phyloP scores from a whole-genome alignment of 2,113 vertebrate species.

The Rhipidura dahli region DNA sequence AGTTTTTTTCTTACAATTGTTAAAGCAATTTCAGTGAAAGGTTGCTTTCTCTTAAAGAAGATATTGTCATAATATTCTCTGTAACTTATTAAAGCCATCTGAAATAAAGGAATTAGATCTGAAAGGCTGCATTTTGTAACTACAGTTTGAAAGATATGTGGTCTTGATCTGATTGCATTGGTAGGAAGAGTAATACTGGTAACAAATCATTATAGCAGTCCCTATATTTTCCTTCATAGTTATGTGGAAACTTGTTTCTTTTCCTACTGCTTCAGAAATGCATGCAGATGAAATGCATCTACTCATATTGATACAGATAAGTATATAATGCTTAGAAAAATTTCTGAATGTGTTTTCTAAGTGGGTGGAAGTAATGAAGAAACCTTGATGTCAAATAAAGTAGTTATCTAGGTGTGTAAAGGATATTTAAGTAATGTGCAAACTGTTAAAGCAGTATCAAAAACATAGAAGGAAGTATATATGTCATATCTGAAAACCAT shows the following conservation, averaged over 20 bases:
- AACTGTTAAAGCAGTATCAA: neutral
- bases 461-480: neutral
- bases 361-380: neutral
- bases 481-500: neutral
- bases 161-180: neutral
- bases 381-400: neutral
- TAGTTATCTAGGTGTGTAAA: neutral
- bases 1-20: constrained; percentile 47
- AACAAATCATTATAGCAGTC: neutral
- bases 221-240: neutral
- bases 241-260: neutral
- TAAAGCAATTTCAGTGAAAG: constrained; percentile 47
- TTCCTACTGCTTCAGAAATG: neutral
- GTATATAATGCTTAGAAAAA: neutral
- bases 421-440: neutral
- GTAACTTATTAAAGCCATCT: constrained; percentile 20
- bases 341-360: neutral
- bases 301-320: neutral
- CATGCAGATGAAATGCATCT: neutral
- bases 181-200: neutral
- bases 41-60: constrained; percentile 13
- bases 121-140: neutral
- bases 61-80: neutral
- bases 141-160: neutral
- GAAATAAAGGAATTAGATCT: constrained; percentile 19